Base-by-base conservation (phyloP, 2,888 invertebrate genomes). In the Oscheius sp. region DNA sequence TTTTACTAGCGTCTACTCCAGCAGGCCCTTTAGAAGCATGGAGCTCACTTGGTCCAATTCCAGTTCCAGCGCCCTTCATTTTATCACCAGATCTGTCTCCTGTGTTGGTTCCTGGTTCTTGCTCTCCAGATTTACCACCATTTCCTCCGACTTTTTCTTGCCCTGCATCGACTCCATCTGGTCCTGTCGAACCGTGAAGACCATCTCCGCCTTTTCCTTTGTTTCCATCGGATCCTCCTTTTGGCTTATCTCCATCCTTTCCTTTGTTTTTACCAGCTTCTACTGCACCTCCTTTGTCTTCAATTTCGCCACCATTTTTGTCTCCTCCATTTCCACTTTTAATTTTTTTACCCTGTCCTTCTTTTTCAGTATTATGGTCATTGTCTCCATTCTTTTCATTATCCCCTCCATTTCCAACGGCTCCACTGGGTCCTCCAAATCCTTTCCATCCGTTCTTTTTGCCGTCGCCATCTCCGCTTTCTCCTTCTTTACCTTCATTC, bases 301-400 rank as follows among this genome's bases (percentile, higher is more conserved):
- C 50, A 17, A 22, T 20, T 47, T 50, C 54, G 17, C 56, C 56
- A 20, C 45, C 49, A 32, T 54, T 30, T 47, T 20, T 20, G 14
- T 47, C 17, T 45, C 45, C 45, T 24, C 47, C 47, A 3, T 47
- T 28, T 36, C 61, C 32, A 28, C 30, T n/a, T 6, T 20, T n/a
- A 30, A 30, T 41, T n/a, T 30, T 45, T 20, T 17, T 51, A 28
- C 30, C 30, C 4, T 20, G 14, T 51, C 45, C 56, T 20, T 30
- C 47, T 20, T 17, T 17, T 24, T 36, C 54, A 32, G 32, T 54
- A n/a, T 33, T 12, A 20, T 17, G 54, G 20, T 54, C 51, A 14
- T 51, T 32, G 73, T 62, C 38, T 80, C 75, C 26, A 4, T 64
- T 41, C 28, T 26, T 33, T 32, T 56, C 50, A 41, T 56, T 67